Conservation (phyloP, 2,113 vertebrate species). For the Podiceps cristatus region DNA sequence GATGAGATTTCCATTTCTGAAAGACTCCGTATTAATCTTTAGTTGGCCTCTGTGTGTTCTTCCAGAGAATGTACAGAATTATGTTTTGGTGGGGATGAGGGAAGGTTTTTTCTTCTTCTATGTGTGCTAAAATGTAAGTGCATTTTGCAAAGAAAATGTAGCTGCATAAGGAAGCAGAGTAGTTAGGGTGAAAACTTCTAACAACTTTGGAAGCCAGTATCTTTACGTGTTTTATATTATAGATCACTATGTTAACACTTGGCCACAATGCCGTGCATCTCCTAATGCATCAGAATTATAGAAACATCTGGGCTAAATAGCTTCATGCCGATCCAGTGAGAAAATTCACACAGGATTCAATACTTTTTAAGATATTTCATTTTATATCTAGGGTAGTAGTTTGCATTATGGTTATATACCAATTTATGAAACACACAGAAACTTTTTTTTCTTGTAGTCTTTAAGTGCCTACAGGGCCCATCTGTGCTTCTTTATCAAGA, state of each 20-base stretch:
- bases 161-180: constrained; percentile 1
- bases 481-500: constrained; percentile 39
- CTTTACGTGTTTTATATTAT: constrained; percentile 60
- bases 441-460: background rate
- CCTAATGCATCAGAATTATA: constrained; percentile 54
- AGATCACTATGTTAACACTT: constrained; percentile 53
- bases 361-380: constrained; percentile 29
- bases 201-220: constrained; percentile 36
- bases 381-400: constrained; percentile 2
- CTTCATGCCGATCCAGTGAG: constrained; percentile 64
- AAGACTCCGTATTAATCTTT: background rate
- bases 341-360: constrained; percentile 56
- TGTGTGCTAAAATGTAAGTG: background rate
- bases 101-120: background rate
- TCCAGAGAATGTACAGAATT: background rate
- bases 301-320: constrained; percentile 71
- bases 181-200: constrained; percentile 29
- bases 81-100: background rate
- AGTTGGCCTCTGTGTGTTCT: background rate
- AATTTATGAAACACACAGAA: constrained; percentile 51
- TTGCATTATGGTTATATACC: constrained; percentile 4
- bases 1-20: background rate
- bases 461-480: constrained; percentile 33
- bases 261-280: background rate
- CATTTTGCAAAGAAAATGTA: background rate